Base-by-base conservation (phyloP, 2,888 invertebrate genomes). In the Andrena trimmerana region DNA sequence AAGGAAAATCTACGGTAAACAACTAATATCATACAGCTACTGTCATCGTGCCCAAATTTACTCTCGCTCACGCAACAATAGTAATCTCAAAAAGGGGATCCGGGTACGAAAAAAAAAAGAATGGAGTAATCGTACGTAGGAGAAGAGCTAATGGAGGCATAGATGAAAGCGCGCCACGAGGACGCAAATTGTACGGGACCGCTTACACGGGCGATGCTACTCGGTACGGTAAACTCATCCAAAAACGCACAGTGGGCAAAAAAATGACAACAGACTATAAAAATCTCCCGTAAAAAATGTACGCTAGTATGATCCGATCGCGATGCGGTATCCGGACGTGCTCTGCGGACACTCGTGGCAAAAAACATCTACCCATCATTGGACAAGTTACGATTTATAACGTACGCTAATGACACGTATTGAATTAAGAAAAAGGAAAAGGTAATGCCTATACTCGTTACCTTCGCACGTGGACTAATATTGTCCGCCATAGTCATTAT, bases 11-110 rank as follows among this genome's bases (percentile, higher is more conserved):
- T 86, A 85, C 79, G 78, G 83, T 87, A 86, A 90, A 90, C 86
- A 88, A 87, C 86, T 90, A 89, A 90, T 90, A 92, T 91, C 84
- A 87, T 91, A 92, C 90, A 91, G 72, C 89, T 91, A 90, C 84
- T 82, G 85, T 89, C 86, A 88, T 86, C 84, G 87, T 88, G 80
- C 87, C 82, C 86, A 86, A 89, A 87, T 89, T 84, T 88, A 90
- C 86, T 78, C 81, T 88, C 84, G 85, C 65, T 73, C 76, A 73
- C 86, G 86, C 79, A 78, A 81, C 66, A 79, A 71, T 66, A 57
- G 75, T 85, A 85, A 85, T 88, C 83, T 84, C 79, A 81, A 62
- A 70, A 75, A 16, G 24, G 72, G 82, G 78, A 63, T 81, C n/a
- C 42, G 42, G 57, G 50, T 67, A 82, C 67, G 77, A 57, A 52